These are phyloP conservation scores for Camponotus floridanus DNA, from an alignment of 1,140 invertebrate species.

Conservation along the genomic window DNA sequence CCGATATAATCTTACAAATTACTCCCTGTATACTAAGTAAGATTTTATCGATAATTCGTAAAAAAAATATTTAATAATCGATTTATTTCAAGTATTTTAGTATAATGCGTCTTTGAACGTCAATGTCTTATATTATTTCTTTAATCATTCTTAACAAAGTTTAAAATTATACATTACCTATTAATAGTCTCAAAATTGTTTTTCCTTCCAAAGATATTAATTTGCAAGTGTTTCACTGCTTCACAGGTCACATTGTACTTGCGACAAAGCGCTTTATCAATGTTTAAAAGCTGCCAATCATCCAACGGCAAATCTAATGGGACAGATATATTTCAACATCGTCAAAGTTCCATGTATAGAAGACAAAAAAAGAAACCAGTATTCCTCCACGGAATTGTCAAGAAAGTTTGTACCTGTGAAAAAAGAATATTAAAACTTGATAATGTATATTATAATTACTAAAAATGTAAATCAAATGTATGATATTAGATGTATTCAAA, in stretches of 20 bases:
- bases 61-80: background rate
- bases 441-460: background rate
- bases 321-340: slow-evolving; percentile 95
- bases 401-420: slow-evolving; percentile 75
- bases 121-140: background rate
- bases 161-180: slow-evolving; percentile 1
- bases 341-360: slow-evolving; percentile 92
- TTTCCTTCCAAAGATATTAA: background rate
- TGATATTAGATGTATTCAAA: background rate
- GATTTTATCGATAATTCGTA: slow-evolving; percentile 66
- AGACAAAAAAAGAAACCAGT: slow-evolving; percentile 82
- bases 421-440: slow-evolving; percentile 67
- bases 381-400: slow-evolving; percentile 28
- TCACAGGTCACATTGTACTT: slow-evolving; percentile 92
- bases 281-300: slow-evolving; percentile 92
- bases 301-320: slow-evolving; percentile 91
- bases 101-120: background rate
- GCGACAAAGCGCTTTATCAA: slow-evolving; percentile 93
- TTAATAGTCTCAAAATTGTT: background rate
- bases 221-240: slow-evolving; percentile 19
- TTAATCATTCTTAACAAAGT: slow-evolving; percentile 27
- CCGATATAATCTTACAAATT: slow-evolving; percentile 94
- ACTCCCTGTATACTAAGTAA: slow-evolving; percentile 94
- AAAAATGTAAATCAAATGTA: background rate
- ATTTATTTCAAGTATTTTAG: slow-evolving; percentile 14